A percentile compares a stretch with the other conserved stretches of the same genome.
Evolutionary conservation across 2,888 invertebrate species (phyloP).

Genomic region (Tanypteryx hageni): DNA sequence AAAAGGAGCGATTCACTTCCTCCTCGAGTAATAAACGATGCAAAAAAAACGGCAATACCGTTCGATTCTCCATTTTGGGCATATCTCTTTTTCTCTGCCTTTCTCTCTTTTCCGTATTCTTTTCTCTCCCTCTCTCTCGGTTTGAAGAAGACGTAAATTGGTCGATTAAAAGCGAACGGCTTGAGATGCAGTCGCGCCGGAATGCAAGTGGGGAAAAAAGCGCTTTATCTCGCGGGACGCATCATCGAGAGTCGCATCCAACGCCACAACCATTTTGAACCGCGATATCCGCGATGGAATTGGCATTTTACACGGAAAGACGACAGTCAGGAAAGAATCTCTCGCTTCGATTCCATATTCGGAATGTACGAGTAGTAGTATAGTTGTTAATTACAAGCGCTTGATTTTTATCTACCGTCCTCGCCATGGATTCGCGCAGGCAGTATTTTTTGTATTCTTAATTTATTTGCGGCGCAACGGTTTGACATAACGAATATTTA

Average conservation of each 20-base stretch:
- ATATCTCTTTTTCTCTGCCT: background rate
- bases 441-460: too few species aligned
- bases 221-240: background rate
- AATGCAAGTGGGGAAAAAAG: background rate
- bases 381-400: too few species aligned
- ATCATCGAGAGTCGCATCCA: background rate
- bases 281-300: too few species aligned
- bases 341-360: too few species aligned
- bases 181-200: background rate
- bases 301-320: too few species aligned
- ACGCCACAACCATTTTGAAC: too few species aligned
- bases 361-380: too few species aligned
- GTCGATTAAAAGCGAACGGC: constrained; percentile 19
- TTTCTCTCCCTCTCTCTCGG: background rate
- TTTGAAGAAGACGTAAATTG: constrained; percentile 3
- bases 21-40: background rate
- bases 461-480: too few species aligned
- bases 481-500: too few species aligned
- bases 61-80: constrained; percentile 11
- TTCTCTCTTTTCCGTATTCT: background rate
- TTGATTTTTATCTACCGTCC: too few species aligned
- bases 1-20: constrained; percentile 14
- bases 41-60: constrained; percentile 5
- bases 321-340: too few species aligned
- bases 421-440: too few species aligned